Evolutionary conservation across 2,888 invertebrate genomes (phyloP).

Genomic region (Habroteleia sp.): DNA sequence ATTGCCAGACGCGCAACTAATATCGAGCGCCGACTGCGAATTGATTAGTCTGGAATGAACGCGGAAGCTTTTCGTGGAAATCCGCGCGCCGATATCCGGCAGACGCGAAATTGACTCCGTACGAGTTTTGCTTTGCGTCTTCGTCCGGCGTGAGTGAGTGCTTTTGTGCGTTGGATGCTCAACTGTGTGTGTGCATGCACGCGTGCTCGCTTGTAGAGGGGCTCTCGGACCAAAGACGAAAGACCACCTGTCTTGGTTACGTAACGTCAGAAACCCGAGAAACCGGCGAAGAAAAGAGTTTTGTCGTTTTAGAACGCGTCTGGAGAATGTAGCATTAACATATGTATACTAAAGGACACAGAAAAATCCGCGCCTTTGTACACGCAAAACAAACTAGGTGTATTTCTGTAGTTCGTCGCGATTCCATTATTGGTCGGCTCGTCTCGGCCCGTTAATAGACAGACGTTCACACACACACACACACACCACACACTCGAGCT

Average conservation of each 20-base stretch:
- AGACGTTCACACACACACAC: too few relatives aligned
- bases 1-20: too few relatives aligned
- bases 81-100: constrained; percentile 24
- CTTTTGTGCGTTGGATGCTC: too few relatives aligned
- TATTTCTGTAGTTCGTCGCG: too few relatives aligned
- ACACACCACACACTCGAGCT: too few relatives aligned
- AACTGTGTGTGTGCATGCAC: background rate
- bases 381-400: background rate
- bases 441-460: too few relatives aligned
- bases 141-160: constrained; percentile 9
- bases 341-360: constrained; percentile 38
- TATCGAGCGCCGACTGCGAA: too few relatives aligned
- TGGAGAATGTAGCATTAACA: constrained; percentile 51
- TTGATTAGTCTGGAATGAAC: too few relatives aligned
- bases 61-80: constrained; percentile 3
- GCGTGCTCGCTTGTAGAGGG: constrained; percentile 5
- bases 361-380: constrained; percentile 49
- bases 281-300: constrained; percentile 58
- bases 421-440: too few relatives aligned
- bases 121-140: constrained; percentile 21
- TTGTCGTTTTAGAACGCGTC: constrained; percentile 57
- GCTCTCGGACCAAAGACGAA: constrained; percentile 42
- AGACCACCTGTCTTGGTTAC: constrained; percentile 66
- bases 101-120: constrained; percentile 45
- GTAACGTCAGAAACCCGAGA: constrained; percentile 66